Evolutionary conservation across 2,888 invertebrate species (phyloP), one percentile per base, ranked within the genome.

Genomic region (Nymphalis urticae): DNA sequence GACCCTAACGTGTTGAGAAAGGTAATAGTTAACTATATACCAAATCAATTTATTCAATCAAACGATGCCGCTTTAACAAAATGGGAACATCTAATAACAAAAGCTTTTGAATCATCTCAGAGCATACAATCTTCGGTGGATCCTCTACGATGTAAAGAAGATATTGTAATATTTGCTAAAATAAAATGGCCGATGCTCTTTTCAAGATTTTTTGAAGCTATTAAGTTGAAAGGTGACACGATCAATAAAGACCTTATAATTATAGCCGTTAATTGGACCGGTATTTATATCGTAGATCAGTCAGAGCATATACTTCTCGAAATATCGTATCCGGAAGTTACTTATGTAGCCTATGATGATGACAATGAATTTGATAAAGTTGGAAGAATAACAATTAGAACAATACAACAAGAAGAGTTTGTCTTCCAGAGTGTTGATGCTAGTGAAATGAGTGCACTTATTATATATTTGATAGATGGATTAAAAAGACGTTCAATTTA

Each of bases 181-280:
- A 93, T 96, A 72, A 97, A 97, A 77, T 99, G 98, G 98, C 98
- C 98, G 0, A 95, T 99, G 85, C 91, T 98, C 8, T 99, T 99
- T 86, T 98, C 98, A 0, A 94, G 97, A 81, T 98, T 98, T 86
- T 99, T 97, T 81, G 98, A 99, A 91, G 98, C 97, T 0, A 93
- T 96, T n/a, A 96, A 96, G 82, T 87, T 95, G 60, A 95, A 95
- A 71, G 96, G 96, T 0, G 95, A 95, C 0, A 92, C 93, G 42
- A 92, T 96, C 9, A 91, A 93, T 9, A 94, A 94, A 75, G 94
- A 95, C 76, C 95, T 97, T 77, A 94, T 98, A 24, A 97, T 99
- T 65, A 95, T 99, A 73, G 98, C 98, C 4, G 95, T 99, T 5
- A 99, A 99, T 87, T 98, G 98, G 95, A 97, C 97, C 0, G 98